Base-by-base conservation (phyloP, 2,888 invertebrate species). In the Erebia palarica region DNA sequence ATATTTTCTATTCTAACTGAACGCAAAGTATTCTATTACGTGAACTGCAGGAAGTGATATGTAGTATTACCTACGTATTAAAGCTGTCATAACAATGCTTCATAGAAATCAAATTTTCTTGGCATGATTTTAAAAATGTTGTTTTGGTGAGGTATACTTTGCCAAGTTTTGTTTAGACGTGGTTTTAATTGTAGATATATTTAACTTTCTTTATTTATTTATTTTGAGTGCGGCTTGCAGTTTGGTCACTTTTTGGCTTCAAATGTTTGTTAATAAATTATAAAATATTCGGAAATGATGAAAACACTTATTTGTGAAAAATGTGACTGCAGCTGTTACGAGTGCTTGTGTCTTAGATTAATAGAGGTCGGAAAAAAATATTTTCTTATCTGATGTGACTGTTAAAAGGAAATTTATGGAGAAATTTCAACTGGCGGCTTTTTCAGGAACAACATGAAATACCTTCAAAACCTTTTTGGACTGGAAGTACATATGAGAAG, bases 371-470 rank as follows among this genome's bases (percentile, higher is more conserved):
- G 49, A 55, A 55, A 64, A 65, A 14, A 7, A 65, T 14, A 53
- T 53, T 55, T 14, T 9, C 5, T 3, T 16, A 11, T 13, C 3
- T 44, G 16, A 4, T 27, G 14, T 10, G 10, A 16, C 44, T 10
- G 5, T 44, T 44, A n/a, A 42, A 61, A 1, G 16, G 10, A 44
- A 44, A 3, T n/a, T 42, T 27, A 13, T 21, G 27, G 13, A 58
- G 65, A 53, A 53, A 53, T 53, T 53, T 16, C n/a, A 36, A 65
- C 13, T 1, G 8, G n/a, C 13, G 7, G 8, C 7, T 27, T 61
- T 78, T 85, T 64, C 79, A 92, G 92, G 91, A 92, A 76, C 82
- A 82, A 74, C 76, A 77, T n/a, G 90, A 91, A 76, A 80, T 85
- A 64, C 79, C 82, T 44, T 78, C 76, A 76, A 89, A 88, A 79